A percentile compares a stretch with the other conserved stretches of the same genome.
phyloP scores from a whole-genome alignment of 2,113 vertebrate species.

The Chaetodon auriga region DNA sequence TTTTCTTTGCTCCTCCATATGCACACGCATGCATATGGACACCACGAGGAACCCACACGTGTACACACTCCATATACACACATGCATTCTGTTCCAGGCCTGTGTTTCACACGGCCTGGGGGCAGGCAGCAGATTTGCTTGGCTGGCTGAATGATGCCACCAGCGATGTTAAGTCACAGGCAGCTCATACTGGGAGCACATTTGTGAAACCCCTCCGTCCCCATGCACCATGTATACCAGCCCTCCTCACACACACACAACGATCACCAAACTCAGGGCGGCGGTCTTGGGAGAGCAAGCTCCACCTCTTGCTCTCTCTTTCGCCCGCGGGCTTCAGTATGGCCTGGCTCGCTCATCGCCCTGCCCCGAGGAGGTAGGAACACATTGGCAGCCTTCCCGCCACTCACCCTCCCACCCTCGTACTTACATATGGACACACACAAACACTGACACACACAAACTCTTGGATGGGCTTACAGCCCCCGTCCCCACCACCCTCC shows the following conservation, averaged over 20 bases:
- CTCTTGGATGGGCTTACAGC: slow-evolving; percentile 42
- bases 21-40: slow-evolving; percentile 44
- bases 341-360: slow-evolving; percentile 68
- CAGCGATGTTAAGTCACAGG: slow-evolving; percentile 58
- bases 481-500: slow-evolving; percentile 17
- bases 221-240: slow-evolving; percentile 6
- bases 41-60: slow-evolving; percentile 42
- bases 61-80: slow-evolving; percentile 20
- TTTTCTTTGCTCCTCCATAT: slow-evolving; percentile 12
- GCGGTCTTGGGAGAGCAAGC: slow-evolving; percentile 31
- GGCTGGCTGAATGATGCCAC: slow-evolving; percentile 63
- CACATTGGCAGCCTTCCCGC: slow-evolving; percentile 57
- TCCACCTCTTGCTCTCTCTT: slow-evolving; percentile 48
- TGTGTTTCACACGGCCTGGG: slow-evolving; percentile 35
- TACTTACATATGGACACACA: slow-evolving; percentile 65
- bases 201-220: slow-evolving; percentile 31
- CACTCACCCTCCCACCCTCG: slow-evolving; percentile 44
- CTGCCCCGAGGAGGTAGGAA: slow-evolving; percentile 65
- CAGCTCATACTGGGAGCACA: slow-evolving; percentile 43
- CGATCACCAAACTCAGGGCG: slow-evolving; percentile 18
- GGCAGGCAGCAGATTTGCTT: slow-evolving; percentile 70
- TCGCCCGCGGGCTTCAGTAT: slow-evolving; percentile 71
- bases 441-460: slow-evolving; percentile 48
- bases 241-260: background rate
- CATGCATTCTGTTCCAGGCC: slow-evolving; percentile 39